Conservation (phyloP, 2,797 vertebrate species). For the Ptychobarbus kaznakovi region DNA sequence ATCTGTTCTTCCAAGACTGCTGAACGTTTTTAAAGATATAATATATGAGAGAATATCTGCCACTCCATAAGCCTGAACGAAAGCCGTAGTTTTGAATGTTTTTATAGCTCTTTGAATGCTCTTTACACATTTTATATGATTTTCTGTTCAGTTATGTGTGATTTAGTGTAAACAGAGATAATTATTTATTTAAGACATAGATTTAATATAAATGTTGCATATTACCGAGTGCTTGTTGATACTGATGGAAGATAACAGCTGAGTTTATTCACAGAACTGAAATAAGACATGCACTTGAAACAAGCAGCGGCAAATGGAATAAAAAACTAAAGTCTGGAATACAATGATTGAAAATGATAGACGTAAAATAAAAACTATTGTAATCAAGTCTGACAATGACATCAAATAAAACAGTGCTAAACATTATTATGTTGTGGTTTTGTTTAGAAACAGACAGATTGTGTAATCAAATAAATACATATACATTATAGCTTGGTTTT, state of each 20-base stretch:
- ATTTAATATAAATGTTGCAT: slow-evolving; percentile 10
- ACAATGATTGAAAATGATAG: neutral
- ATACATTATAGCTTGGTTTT: neutral
- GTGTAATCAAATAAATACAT: neutral
- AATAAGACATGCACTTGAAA: too few species aligned
- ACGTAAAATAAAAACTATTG: neutral
- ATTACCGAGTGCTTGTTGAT: neutral
- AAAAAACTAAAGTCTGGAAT: neutral
- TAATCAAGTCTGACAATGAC: neutral
- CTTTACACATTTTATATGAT: neutral
- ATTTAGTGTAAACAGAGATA: slow-evolving; percentile 19
- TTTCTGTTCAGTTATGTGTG: slow-evolving; percentile 6
- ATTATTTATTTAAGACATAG: slow-evolving; percentile 21
- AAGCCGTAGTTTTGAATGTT: neutral
- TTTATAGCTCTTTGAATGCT: neutral
- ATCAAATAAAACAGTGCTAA: neutral
- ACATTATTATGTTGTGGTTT: neutral
- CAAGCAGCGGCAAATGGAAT: too few species aligned
- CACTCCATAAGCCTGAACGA: neutral
- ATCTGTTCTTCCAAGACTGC: neutral
- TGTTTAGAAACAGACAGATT: neutral
- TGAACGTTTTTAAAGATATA: neutral
- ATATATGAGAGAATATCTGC: neutral
- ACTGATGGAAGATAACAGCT: neutral
- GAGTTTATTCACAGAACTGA: neutral